Conservation (phyloP, 2,113 vertebrate genomes). For the Vulpes vulpes region DNA sequence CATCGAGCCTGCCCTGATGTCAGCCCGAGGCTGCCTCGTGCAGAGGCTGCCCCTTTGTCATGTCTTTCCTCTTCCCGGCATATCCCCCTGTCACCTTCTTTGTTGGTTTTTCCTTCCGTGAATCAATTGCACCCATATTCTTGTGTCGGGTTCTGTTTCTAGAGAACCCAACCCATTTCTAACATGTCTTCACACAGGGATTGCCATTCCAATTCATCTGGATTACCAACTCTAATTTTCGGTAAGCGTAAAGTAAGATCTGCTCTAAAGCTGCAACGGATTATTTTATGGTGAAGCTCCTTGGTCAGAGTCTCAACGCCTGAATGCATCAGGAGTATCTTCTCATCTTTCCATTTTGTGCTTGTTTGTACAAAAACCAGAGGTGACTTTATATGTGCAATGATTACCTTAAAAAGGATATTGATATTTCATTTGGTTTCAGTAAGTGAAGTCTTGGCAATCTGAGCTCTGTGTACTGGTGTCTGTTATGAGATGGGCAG, state of each 20-base stretch:
- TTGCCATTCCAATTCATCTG: rapidly evolving
- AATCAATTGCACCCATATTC: background rate
- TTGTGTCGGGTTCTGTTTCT: too few relatives aligned
- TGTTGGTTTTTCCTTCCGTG: rapidly evolving
- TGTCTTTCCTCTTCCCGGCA: background rate
- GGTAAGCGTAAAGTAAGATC: background rate
- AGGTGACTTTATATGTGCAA: background rate
- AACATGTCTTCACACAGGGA: rapidly evolving
- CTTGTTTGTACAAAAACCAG: background rate
- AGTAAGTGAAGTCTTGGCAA: background rate
- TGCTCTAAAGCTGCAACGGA: too few relatives aligned
- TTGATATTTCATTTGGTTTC: rapidly evolving
- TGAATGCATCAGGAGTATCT: rapidly evolving
- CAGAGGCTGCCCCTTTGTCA: background rate
- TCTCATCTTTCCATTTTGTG: background rate
- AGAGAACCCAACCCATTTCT: background rate
- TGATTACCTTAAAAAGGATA: background rate
- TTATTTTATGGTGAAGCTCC: background rate
- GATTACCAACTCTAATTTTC: background rate
- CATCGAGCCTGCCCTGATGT: background rate
- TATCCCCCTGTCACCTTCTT: background rate
- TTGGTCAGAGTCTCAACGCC: background rate
- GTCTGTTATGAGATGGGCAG: rapidly evolving
- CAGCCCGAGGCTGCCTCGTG: background rate
- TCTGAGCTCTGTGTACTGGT: rapidly evolving